phyloP scores from a whole-genome alignment of 2,888 invertebrate species.

The Acrocyrtus sp. region DNA sequence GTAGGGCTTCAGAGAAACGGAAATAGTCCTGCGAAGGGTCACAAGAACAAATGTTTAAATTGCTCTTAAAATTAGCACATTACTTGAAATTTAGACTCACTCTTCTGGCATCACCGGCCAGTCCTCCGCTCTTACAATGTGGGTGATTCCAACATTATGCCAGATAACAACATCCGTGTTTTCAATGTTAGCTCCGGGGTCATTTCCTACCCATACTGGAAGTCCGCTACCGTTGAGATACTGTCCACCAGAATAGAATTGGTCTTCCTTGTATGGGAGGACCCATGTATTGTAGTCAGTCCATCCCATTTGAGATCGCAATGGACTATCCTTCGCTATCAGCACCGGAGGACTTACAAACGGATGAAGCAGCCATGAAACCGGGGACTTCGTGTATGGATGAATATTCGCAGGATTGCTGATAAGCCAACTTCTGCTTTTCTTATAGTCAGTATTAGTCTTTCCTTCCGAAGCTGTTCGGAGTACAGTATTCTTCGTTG shows the following conservation, averaged over 20 bases:
- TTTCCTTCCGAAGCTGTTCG: conserved; percentile 18
- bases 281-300: conserved; percentile 52
- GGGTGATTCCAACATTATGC: conserved; percentile 43
- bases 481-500: conserved; percentile 3
- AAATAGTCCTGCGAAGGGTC: too few relatives aligned
- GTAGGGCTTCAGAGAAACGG: too few relatives aligned
- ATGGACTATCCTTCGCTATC: conserved; percentile 29
- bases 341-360: conserved; percentile 15
- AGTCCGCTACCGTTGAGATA: too few relatives aligned
- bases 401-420: conserved; percentile 22
- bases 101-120: too few relatives aligned
- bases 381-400: conserved; percentile 32
- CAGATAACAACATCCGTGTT: conserved; percentile 54
- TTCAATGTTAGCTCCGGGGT: conserved; percentile 11
- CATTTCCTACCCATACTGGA: too few relatives aligned
- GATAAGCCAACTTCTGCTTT: conserved; percentile 39
- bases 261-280: conserved; percentile 44
- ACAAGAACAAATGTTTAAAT: too few relatives aligned
- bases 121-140: conserved; percentile 44
- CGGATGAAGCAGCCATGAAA: conserved; percentile 45
- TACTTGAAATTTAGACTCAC: too few relatives aligned
- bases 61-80: too few relatives aligned
- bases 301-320: conserved; percentile 28
- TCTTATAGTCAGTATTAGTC: conserved; percentile 25
- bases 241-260: conserved; percentile 42